Evolutionary conservation across 2,888 invertebrate species (phyloP).

Genomic region (Athalia rosae): DNA sequence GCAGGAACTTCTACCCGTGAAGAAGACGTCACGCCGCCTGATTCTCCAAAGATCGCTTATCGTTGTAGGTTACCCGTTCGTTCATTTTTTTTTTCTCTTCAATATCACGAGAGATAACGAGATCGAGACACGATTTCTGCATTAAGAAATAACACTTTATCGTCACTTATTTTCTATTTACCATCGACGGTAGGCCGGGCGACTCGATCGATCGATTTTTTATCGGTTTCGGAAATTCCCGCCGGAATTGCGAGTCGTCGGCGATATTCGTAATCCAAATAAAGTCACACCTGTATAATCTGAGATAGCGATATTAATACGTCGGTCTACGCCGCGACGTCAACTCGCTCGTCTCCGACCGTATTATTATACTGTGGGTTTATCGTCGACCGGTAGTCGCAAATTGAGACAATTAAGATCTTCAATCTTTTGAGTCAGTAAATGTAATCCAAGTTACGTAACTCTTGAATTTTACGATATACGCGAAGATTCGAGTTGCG

Average conservation of each 20-base stretch:
- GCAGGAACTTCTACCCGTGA: slow-evolving; percentile 10
- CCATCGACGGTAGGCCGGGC: no score
- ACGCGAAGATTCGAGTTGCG: neutral
- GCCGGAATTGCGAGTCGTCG: no score
- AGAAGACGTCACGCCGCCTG: slow-evolving; percentile 56
- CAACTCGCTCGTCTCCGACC: neutral
- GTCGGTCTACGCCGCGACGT: neutral
- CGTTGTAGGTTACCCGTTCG: slow-evolving; percentile 41
- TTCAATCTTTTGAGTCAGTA: neutral
- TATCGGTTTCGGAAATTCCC: no score
- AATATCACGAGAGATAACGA: neutral
- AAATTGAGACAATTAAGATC: slow-evolving; percentile 6
- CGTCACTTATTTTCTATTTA: no score
- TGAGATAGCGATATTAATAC: no score
- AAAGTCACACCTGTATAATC: no score
- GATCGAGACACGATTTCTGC: neutral
- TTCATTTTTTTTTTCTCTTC: neutral
- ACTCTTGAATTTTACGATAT: neutral
- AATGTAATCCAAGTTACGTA: neutral
- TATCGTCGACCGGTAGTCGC: slow-evolving; percentile 14
- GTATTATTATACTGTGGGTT: neutral
- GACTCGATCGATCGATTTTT: no score
- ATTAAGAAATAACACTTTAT: neutral
- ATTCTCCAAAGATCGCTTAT: slow-evolving; percentile 57
- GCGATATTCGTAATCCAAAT: no score